Evolutionary conservation across 2,888 invertebrate species (phyloP).

Genomic region (Machimus atricapillus): DNA sequence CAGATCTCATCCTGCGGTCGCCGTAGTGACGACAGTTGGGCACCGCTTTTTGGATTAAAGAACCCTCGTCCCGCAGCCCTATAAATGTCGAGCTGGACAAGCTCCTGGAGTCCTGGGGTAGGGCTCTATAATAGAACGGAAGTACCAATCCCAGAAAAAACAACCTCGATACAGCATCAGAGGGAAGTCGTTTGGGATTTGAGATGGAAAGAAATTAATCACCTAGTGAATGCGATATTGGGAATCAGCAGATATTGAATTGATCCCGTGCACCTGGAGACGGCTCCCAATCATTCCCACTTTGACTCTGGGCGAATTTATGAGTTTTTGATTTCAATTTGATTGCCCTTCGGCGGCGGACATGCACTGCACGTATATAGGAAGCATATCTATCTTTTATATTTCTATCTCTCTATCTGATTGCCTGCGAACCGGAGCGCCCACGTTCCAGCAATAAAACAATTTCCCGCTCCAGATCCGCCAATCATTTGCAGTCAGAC

Average conservation of each 20-base stretch:
- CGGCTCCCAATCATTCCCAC: conserved; percentile 3
- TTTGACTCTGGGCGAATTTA: background rate
- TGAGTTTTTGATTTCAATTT: conserved; percentile 32
- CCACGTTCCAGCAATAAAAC: background rate
- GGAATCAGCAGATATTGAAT: conserved; percentile 28
- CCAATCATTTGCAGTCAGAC: conserved; percentile 30
- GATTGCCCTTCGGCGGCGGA: background rate
- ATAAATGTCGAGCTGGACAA: background rate
- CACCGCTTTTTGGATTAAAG: conserved; percentile 13
- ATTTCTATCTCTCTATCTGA: background rate
- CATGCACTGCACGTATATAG: background rate
- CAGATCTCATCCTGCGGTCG: conserved; percentile 1
- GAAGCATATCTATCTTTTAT: no score
- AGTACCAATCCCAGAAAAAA: background rate
- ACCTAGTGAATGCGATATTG: conserved; percentile 36
- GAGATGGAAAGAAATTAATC: conserved; percentile 40
- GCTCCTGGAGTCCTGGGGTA: background rate
- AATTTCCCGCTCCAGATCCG: conserved; percentile 22
- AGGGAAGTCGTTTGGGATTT: conserved; percentile 33
- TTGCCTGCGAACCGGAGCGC: background rate
- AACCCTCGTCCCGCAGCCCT: background rate
- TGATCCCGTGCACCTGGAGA: conserved; percentile 11
- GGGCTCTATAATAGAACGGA: conserved; percentile 12
- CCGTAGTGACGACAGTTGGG: conserved; percentile 33
- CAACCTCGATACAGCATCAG: conserved; percentile 4